Conservation (phyloP, 2,888 invertebrate genomes). For the Eristalis tenax region DNA sequence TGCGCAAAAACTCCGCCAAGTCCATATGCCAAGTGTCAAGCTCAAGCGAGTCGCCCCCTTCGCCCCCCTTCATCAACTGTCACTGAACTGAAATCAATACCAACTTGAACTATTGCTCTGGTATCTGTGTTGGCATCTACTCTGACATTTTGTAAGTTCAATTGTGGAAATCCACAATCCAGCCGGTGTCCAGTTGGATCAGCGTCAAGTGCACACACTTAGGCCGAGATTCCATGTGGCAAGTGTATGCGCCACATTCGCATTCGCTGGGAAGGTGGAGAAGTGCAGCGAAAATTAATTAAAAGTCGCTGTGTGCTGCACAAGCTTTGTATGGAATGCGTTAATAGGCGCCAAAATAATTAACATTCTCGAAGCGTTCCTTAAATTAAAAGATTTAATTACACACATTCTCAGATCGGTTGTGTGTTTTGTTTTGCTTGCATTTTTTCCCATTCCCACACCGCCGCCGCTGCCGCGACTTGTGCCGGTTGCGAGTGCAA, state of each 20-base stretch:
- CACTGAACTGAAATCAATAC: neutral
- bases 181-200: neutral
- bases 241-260: neutral
- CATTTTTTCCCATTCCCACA: neutral
- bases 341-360: constrained; percentile 61
- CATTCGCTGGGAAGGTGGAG: neutral
- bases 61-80: too few species aligned
- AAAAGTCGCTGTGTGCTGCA: constrained; percentile 44
- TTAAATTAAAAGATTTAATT: constrained; percentile 62
- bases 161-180: neutral
- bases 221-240: neutral
- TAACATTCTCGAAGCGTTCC: constrained; percentile 48
- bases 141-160: neutral
- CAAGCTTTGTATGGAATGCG: constrained; percentile 45
- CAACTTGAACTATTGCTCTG: neutral
- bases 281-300: constrained; percentile 34
- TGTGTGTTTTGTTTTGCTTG: neutral
- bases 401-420: constrained; percentile 26
- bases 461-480: neutral
- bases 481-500: neutral
- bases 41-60: neutral
- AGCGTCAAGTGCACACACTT: neutral
- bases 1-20: neutral
- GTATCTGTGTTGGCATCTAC: neutral
- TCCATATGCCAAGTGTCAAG: neutral